Evolutionary conservation across 2,113 vertebrate genomes (phyloP), one percentile per base, ranked within the genome.

Genomic region (Dissostichus mawsoni): DNA sequence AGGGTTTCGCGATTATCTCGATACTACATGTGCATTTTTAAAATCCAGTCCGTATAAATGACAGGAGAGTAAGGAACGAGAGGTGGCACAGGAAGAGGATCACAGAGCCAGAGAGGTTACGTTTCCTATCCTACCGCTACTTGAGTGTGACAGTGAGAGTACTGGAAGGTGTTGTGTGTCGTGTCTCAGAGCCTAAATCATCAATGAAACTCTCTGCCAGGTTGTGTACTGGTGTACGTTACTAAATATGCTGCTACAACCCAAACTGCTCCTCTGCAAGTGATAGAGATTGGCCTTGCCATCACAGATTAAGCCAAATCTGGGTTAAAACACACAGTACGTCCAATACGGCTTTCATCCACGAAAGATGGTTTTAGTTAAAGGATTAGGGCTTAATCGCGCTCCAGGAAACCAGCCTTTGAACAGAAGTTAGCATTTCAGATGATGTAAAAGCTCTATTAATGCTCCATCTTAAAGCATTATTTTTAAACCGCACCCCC

Each of bases 301-400:
- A 67, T 75, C 44, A 45, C 81, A 84, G 88, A 90, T 90, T 78
- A 87, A 80, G 17, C 77, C 50, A 79, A 90, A 92, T 90, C 81
- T 89, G 80, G 84, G 83, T 88, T 89, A 66, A 89, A 90, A 83
- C 87, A 88, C 81, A 77, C 82, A 76, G 76, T 57, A 74, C 80
- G 86, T 84, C 81, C 84, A 85, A 29, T 72, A 79, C 85, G 87
- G 86, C 82, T 85, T 84, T 90, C 85, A 85, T 84, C 88, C 74
- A 74, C 62, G 69, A 70, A 89, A 91, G 82, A 89, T 82, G 86
- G 80, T 89, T 90, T 87, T 74, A 84, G 89, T 87, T 88, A 82
- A 91, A 81, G 80, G 82, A 87, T 92, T 88, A 91, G 52, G 36
- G 74, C 82, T 85, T 81, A 86, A 91, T 79, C 33, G 64, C 71